Base-by-base conservation (phyloP, 2,888 invertebrate species). In the Dendrolimus pini region DNA sequence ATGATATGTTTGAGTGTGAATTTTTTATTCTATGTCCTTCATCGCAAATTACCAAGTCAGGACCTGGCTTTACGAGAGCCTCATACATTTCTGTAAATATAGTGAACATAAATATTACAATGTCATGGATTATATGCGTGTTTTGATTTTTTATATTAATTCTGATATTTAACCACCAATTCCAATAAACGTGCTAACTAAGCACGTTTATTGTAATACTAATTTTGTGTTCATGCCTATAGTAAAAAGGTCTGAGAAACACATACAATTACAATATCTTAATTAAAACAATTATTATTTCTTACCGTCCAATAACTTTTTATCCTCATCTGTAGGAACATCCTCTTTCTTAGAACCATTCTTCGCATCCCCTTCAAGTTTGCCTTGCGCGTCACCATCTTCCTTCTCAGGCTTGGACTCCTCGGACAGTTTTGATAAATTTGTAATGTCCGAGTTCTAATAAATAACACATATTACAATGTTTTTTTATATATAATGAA, bases 21-120 rank as follows among this genome's bases (percentile, higher is more conserved):
- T 99, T 99, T 85, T 99, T 99, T 66, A 99, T 99, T 18, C 99
- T 93, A 82, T 99, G 99, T 0, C 99, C 98, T 83, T 98, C 98
- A 71, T 98, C 98, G 78, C 98, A 98, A 63, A 98, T 97, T 0
- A 98, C 96, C 57, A 98, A 86, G 85, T 98, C 98, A 0, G 98
- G 98, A 0, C 98, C 98, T 0, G 98, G 98, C 70, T 94, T 94
- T 0, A 98, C 96, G 52, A 99, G 83, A 0, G 97, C 96, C 64
- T 93, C 92, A 71, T 96, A 95, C 85, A 98, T 95, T 76, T 95
- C 96, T 94, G 81, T 18, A 87, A 90, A 59, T 9, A 59, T 62
- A 62, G 30, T 6, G 30, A 30, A 30, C 30, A 30, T 30, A 30
- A 30, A 30, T 30, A 30, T 30, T 30, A 30, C 6, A 30, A 30